A percentile compares a stretch with the other conserved stretches of the same genome.
Evolutionary conservation across 1,140 invertebrate species (phyloP).

Genomic region (Drosophila paulistorum): DNA sequence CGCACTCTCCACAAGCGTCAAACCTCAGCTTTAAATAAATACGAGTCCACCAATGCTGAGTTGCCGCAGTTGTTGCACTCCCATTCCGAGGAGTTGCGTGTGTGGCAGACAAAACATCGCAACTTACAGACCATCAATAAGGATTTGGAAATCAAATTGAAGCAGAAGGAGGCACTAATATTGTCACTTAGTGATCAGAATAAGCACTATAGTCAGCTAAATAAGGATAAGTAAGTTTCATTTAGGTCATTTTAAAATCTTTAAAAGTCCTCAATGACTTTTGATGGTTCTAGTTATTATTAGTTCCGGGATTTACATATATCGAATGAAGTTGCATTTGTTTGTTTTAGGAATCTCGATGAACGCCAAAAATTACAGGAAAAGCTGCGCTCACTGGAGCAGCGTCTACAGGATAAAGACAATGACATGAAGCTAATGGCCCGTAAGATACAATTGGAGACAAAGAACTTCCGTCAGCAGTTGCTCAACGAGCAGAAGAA

Average conservation of each 20-base stretch:
- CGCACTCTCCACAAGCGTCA: constrained; percentile 90
- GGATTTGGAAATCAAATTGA: constrained; percentile 86
- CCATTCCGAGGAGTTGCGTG: constrained; percentile 89
- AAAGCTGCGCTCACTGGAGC: constrained; percentile 86
- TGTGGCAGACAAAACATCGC: constrained; percentile 88
- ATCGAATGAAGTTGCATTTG: not conserved
- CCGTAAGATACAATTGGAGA: constrained; percentile 87
- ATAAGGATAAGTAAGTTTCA: constrained; percentile 86
- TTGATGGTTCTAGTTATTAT: too few relatives aligned
- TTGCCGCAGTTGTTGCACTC: constrained; percentile 88
- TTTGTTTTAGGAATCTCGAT: constrained; percentile 85
- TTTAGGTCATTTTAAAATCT: too few relatives aligned
- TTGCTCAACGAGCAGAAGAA: constrained; percentile 87
- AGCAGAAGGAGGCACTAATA: constrained; percentile 87
- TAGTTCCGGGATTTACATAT: not conserved
- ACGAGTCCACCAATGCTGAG: constrained; percentile 90
- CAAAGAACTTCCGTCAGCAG: constrained; percentile 89
- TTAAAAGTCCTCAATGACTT: too few relatives aligned
- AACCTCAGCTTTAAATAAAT: constrained; percentile 88
- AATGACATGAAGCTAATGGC: constrained; percentile 88
- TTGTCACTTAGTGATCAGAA: constrained; percentile 87
- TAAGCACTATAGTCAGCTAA: constrained; percentile 87
- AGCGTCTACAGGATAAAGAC: constrained; percentile 87
- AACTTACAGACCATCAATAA: constrained; percentile 86
- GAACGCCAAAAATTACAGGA: constrained; percentile 89